Base-by-base conservation (phyloP, 2,888 invertebrate genomes). In the Diplolepis rosae region DNA sequence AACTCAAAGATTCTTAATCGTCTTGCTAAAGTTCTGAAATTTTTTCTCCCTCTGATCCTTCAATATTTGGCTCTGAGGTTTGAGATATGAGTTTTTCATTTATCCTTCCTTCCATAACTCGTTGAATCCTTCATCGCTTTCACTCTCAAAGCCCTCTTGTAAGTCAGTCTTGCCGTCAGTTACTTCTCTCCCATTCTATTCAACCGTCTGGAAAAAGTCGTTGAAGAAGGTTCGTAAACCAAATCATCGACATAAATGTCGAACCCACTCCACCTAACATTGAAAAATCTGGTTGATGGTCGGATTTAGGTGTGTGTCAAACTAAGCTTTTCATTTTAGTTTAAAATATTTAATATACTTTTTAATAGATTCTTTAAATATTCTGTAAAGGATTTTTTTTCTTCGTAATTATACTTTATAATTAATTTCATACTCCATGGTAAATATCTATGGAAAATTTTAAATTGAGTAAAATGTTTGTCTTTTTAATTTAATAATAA, bases 151-250 rank as follows among this genome's bases (percentile, higher is more conserved):
- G 61, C 35, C 24, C 61, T 39, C 61, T 61, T 61, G 61, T 39
- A 61, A 61, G 35, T 39, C 22, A 61, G 61, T 1, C 61, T 61
- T 24, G n/a, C 61, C 61, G 39, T 61, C 61, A 61, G 39, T 61
- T 61, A 32, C 22, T 61, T 13, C 61, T 39, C 61, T 61, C 22
- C 27, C 24, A 11, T n/a, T 22, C 35, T 61, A 61, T 61, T 39
- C 61, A 61, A n/a, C n/a, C 61, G 61, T 61, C 61, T 61, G 61
- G 61, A 61, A 61, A 61, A 61, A 61, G 61, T 61, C 61, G 39
- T 61, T 42, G 39, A 39, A 61, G 61, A 61, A 61, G 61, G 24
- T 39, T 61, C 61, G 39, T 61, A 61, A 61, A 61, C 61, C 39
- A 27, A 61, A 61, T 61, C 39, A 61, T 61, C 61, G 61, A 61